Evolutionary conservation across 2,797 vertebrate genomes (phyloP), one percentile per base, ranked within the genome.

Genomic region (Siniperca scherzeri): DNA sequence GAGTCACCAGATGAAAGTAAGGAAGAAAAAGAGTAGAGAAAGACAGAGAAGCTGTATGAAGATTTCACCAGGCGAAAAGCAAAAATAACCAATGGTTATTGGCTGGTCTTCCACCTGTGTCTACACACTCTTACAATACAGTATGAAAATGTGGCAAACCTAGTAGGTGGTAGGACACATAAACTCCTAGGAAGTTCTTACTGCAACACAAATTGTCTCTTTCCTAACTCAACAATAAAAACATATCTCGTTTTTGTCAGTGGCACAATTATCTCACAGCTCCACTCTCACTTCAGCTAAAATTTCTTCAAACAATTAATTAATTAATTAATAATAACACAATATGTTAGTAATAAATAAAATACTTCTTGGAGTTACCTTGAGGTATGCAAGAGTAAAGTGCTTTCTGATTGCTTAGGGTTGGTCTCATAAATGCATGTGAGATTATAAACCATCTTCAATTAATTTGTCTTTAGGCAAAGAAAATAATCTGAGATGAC

Each of bases 1-100:
- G 92, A 94, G 93, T 91, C 87, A 83, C 76, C 85, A 87, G 92
- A 95, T 94, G 91, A 95, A 95, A 95, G 93, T 80, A 44, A 78
- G 70, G 67, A 75, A 89, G 81, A 87, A 92, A 89, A 85, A 87
- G 80, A 85, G 83, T 70, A 80, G 81, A 56, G 73, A 89, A 87
- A 90, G 88, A 93, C 70, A 81, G 77, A 83, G 80, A 70, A 77
- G 81, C 88, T 65, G 65, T 87, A 85, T 88, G 82, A 93, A 90
- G 87, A 89, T 87, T 89, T 86, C 78, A 78, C 86, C 59, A 72
- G 88, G 90, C 84, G 27, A 90, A 86, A 87, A 67, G 77, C 80
- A 90, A 92, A 95, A 94, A 95, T 95, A 95, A 88, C 87, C 78
- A 87, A 52, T 74, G 27, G 76, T 78, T 86, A 86, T 48, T 82